These are phyloP conservation scores for Sturmia bella DNA, from an alignment of 2,888 invertebrate genomes.

Conservation along the genomic window DNA sequence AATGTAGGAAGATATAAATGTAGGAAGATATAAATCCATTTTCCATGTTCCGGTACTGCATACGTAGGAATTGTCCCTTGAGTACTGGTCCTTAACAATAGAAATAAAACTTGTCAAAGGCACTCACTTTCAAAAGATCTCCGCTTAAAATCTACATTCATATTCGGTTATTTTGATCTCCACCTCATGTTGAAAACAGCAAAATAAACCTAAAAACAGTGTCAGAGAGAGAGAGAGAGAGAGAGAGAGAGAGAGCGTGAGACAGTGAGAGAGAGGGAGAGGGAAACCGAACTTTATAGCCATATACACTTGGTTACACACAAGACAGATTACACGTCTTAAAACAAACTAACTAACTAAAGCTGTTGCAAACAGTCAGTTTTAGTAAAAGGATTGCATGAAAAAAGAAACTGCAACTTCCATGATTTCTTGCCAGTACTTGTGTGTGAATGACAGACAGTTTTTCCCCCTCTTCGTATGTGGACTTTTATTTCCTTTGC, in stretches of 20 bases:
- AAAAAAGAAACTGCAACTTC: slow-evolving; percentile 12
- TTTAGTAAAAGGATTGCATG: background rate
- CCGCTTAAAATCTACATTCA: no score
- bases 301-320: slow-evolving; percentile 36
- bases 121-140: no score
- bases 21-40: no score
- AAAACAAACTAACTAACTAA: slow-evolving; percentile 61
- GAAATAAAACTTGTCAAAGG: no score
- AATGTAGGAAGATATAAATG: no score
- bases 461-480: slow-evolving; percentile 31
- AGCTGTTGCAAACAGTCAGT: slow-evolving; percentile 46
- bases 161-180: no score
- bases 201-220: no score
- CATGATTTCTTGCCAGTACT: background rate
- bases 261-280: background rate
- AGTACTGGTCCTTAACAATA: no score
- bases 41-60: no score
- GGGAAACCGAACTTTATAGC: background rate
- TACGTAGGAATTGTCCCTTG: no score
- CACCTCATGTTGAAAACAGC: no score
- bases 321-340: slow-evolving; percentile 58
- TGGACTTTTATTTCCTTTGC: slow-evolving; percentile 29
- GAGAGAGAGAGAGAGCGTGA: background rate
- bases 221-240: background rate
- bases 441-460: slow-evolving; percentile 5